These are phyloP conservation scores for Oryzias woworae DNA, from an alignment of 2,113 vertebrate species.

Conservation along the genomic window DNA sequence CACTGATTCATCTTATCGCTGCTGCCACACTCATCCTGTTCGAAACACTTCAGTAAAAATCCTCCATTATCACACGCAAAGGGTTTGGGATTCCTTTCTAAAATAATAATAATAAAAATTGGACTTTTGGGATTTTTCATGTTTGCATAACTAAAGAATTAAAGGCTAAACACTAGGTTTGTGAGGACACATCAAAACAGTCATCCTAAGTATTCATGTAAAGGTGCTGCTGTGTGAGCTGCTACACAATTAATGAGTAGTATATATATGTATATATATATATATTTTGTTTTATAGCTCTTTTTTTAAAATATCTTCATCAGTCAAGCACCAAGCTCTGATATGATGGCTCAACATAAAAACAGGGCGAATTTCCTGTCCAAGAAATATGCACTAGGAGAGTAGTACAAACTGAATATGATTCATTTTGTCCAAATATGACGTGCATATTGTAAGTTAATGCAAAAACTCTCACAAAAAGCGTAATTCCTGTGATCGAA, in stretches of 20 bases:
- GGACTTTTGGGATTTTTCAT: background rate
- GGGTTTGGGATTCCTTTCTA: background rate
- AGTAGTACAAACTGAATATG: background rate
- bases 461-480: background rate
- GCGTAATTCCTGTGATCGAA: background rate
- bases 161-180: slow-evolving; percentile 18
- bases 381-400: background rate
- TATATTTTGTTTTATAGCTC: background rate
- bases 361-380: background rate
- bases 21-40: slow-evolving; percentile 23
- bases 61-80: background rate
- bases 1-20: slow-evolving; percentile 20
- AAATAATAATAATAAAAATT: background rate
- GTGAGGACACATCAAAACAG: slow-evolving; percentile 27
- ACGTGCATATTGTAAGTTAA: background rate
- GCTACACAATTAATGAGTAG: slow-evolving; percentile 33
- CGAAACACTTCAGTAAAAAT: slow-evolving; percentile 5
- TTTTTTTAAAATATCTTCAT: background rate
- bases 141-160: slow-evolving; percentile 11
- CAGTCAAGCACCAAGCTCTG: slow-evolving; percentile 2
- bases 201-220: slow-evolving; percentile 33
- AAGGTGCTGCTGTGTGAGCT: slow-evolving; percentile 37
- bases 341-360: background rate
- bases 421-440: background rate
- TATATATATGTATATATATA: slow-evolving; percentile 1